phyloP scores from a whole-genome alignment of 2,888 invertebrate species.

The Pharmacophagus antenor region DNA sequence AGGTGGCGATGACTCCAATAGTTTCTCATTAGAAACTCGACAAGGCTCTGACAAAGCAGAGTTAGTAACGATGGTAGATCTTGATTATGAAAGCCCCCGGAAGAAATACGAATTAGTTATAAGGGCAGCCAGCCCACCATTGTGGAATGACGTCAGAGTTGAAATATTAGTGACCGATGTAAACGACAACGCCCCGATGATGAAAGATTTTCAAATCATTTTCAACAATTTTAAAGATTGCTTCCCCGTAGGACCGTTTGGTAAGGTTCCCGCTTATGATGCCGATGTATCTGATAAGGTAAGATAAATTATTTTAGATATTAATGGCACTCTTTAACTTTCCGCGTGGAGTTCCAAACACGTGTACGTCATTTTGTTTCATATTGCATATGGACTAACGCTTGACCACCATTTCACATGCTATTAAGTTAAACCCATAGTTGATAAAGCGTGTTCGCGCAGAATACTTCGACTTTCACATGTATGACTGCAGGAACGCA shows the following conservation, averaged over 20 bases:
- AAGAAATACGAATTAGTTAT: slow-evolving; percentile 94
- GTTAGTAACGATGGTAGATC: slow-evolving; percentile 91
- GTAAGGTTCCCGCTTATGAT: slow-evolving; percentile 95
- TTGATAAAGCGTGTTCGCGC: too few relatives aligned
- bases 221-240: slow-evolving; percentile 97
- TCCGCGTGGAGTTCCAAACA: too few relatives aligned
- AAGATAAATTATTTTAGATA: slow-evolving; percentile 4
- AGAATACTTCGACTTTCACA: too few relatives aligned
- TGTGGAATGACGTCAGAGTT: slow-evolving; percentile 93
- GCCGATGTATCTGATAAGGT: slow-evolving; percentile 95
- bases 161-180: slow-evolving; percentile 95
- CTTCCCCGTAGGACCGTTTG: slow-evolving; percentile 95
- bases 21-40: slow-evolving; percentile 89
- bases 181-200: slow-evolving; percentile 95
- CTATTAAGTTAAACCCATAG: too few relatives aligned
- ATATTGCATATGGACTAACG: too few relatives aligned
- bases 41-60: slow-evolving; percentile 93
- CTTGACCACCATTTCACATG: too few relatives aligned
- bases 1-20: slow-evolving; percentile 93
- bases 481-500: too few relatives aligned
- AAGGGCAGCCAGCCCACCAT: slow-evolving; percentile 93
- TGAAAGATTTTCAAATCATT: slow-evolving; percentile 95
- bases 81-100: slow-evolving; percentile 97
- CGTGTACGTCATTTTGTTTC: too few relatives aligned
- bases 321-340: not conserved